Conservation (phyloP, 2,888 invertebrate species). For the Mechanitis mazaeus region DNA sequence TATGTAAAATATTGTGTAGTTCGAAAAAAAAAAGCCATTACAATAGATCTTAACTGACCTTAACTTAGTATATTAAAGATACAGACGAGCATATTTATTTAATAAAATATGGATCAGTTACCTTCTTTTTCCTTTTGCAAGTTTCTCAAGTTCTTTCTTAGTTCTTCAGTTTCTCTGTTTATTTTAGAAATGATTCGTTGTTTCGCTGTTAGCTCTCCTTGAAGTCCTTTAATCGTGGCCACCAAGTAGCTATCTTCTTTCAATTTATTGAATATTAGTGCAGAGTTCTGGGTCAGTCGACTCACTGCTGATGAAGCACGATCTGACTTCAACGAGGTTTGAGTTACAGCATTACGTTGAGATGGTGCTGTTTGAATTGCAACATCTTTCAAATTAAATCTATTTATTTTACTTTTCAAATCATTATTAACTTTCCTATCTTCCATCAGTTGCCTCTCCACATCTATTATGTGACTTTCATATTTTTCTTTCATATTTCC, state of each 20-base stretch:
- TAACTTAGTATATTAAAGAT: conserved; percentile 12
- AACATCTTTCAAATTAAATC: conserved; percentile 46
- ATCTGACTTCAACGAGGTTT: conserved; percentile 59
- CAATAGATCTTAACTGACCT: too few relatives aligned
- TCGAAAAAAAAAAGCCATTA: too few relatives aligned
- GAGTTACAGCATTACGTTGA: conserved; percentile 47
- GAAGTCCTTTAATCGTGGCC: conserved; percentile 87
- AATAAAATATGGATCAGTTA: conserved; percentile 26
- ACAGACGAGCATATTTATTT: not conserved
- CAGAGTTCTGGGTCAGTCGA: conserved; percentile 74
- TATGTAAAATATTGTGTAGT: too few relatives aligned
- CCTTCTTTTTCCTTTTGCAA: conserved; percentile 87
- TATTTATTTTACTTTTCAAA: conserved; percentile 74
- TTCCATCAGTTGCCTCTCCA: conserved; percentile 80
- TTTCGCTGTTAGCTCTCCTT: conserved; percentile 83
- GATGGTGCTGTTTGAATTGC: conserved; percentile 65
- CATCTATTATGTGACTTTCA: conserved; percentile 83
- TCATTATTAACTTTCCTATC: conserved; percentile 66
- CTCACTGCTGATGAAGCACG: conserved; percentile 68
- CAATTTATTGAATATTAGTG: conserved; percentile 64
- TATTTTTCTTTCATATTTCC: conserved; percentile 86
- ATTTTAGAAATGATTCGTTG: conserved; percentile 83
- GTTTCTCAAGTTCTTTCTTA: conserved; percentile 84
- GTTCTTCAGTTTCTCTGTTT: conserved; percentile 85
- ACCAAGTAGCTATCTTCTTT: conserved; percentile 86